Conservation (phyloP, 2,888 invertebrate species). For the Phortica magna region DNA sequence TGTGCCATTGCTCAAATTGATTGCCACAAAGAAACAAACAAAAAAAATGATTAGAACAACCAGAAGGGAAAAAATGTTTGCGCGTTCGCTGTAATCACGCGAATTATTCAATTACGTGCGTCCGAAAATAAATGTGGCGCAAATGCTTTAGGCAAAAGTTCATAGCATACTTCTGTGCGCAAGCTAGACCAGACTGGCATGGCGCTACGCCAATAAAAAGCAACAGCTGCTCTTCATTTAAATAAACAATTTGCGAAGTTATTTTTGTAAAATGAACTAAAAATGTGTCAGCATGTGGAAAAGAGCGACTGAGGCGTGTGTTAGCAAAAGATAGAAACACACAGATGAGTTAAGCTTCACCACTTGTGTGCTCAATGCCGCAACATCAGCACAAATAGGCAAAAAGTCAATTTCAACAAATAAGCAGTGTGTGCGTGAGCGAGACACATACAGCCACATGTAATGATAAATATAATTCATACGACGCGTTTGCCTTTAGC, state of each 20-base stretch:
- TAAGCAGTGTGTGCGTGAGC: not conserved
- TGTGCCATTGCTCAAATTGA: constrained; percentile 40
- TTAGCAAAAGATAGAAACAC: not conserved
- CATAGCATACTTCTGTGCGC: constrained; percentile 25
- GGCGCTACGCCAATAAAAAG: not conserved
- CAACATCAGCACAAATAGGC: not conserved
- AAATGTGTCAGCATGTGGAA: not conserved
- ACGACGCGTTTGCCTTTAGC: constrained; percentile 18
- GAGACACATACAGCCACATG: not conserved
- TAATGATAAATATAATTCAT: constrained; percentile 46
- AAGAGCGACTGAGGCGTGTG: no score
- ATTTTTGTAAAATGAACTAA: constrained; percentile 9
- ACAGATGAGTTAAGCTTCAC: not conserved
- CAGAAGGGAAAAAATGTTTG: constrained; percentile 25
- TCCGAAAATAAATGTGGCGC: constrained; percentile 29
- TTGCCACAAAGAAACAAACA: not conserved
- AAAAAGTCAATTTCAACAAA: constrained; percentile 15
- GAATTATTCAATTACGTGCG: constrained; percentile 60
- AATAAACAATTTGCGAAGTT: constrained; percentile 27
- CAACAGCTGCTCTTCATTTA: constrained; percentile 32
- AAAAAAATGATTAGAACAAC: not conserved
- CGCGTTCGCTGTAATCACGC: constrained; percentile 19
- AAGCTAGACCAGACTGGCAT: not conserved
- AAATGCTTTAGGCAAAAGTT: constrained; percentile 43
- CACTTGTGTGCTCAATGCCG: no score